phyloP scores from a whole-genome alignment of 2,797 vertebrate genomes.

The Clarias fuscus region DNA sequence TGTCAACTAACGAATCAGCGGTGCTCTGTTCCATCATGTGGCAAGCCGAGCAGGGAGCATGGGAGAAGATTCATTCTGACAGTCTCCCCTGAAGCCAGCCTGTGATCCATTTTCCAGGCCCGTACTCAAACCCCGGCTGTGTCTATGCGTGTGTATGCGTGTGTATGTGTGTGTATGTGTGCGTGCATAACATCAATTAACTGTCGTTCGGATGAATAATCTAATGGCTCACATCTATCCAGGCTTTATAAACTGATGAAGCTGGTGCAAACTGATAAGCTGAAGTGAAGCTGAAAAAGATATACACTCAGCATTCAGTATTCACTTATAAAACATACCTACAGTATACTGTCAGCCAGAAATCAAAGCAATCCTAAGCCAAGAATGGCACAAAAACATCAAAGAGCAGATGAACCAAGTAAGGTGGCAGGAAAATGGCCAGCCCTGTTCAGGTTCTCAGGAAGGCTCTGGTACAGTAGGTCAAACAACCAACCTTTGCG shows the following conservation, averaged over 20 bases:
- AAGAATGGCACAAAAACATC: not conserved
- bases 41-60: constrained; percentile 14
- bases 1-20: constrained; percentile 38
- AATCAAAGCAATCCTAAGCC: not conserved
- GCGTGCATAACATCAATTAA: constrained; percentile 26
- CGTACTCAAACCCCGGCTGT: constrained; percentile 33
- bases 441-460: not conserved
- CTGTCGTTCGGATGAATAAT: constrained; percentile 30
- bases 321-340: not conserved
- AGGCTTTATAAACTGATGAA: constrained; percentile 8
- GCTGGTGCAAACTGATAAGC: constrained; percentile 37
- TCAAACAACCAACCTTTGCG: not conserved
- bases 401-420: not conserved
- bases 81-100: constrained; percentile 42
- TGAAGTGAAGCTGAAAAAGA: not conserved
- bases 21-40: constrained; percentile 33
- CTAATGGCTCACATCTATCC: constrained; percentile 36
- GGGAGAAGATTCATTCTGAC: constrained; percentile 33
- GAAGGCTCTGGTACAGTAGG: not conserved
- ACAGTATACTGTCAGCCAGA: not conserved
- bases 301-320: no score
- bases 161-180: not conserved
- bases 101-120: constrained; percentile 48
- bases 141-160: not conserved
- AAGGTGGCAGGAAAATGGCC: not conserved